These are phyloP conservation scores for Phallusia fumigata DNA, from an alignment of 23 tunicate species.

Conservation along the genomic window DNA sequence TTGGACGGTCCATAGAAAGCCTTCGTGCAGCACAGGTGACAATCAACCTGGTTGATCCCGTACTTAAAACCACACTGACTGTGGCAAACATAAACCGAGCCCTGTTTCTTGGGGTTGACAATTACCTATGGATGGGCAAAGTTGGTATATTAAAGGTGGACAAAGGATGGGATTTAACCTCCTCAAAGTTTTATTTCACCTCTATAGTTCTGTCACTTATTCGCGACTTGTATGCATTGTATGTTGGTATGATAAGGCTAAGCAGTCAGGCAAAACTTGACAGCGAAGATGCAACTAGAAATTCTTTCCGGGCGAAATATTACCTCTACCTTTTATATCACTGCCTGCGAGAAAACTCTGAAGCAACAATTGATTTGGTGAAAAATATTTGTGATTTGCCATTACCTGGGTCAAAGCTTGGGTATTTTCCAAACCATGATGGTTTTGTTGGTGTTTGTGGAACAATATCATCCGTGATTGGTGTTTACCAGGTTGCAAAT, in stretches of 20 bases:
- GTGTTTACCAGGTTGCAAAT: constrained; percentile 64
- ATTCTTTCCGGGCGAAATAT: not conserved
- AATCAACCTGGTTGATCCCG: constrained; percentile 51
- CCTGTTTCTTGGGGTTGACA: constrained; percentile 54
- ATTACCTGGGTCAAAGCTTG: constrained; percentile 73
- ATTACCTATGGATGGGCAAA: constrained; percentile 88
- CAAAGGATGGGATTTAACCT: constrained; percentile 59
- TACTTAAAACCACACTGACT: constrained; percentile 57
- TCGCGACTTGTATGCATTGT: constrained; percentile 60
- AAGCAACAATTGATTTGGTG: constrained; percentile 60
- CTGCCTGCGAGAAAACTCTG: constrained; percentile 31
- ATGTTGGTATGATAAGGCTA: constrained; percentile 15
- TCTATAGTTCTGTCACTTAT: constrained; percentile 52
- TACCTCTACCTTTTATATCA: not conserved
- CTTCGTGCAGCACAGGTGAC: constrained; percentile 60
- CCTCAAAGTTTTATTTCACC: constrained; percentile 55
- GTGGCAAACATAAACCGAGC: constrained; percentile 65
- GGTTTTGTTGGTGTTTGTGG: constrained; percentile 85
- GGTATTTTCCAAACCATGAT: constrained; percentile 62
- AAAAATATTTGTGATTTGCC: constrained; percentile 76
- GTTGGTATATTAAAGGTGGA: constrained; percentile 62
- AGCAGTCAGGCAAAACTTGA: constrained; percentile 5
- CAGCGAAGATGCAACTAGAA: not conserved
- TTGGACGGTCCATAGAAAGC: constrained; percentile 68
- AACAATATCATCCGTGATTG: constrained; percentile 62